A percentile compares a stretch with the other conserved stretches of the same genome.
These are phyloP conservation scores for Yasuhikotakia modesta DNA, from an alignment of 2,797 vertebrate species.

Conservation along the genomic window DNA sequence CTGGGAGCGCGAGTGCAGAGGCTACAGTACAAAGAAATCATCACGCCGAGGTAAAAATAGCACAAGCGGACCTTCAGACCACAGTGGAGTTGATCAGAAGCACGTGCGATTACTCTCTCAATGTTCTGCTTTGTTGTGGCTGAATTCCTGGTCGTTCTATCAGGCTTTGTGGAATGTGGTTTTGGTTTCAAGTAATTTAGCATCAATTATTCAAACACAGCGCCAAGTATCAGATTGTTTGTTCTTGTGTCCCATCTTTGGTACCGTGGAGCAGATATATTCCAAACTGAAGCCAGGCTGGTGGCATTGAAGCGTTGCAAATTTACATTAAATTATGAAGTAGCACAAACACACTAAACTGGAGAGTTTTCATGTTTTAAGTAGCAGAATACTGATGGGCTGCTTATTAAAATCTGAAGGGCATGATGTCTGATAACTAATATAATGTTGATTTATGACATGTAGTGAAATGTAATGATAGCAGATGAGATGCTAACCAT, in stretches of 20 bases:
- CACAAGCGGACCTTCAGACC: not conserved
- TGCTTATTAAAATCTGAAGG: too few species aligned
- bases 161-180: conserved; percentile 32
- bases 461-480: too few species aligned
- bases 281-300: not conserved
- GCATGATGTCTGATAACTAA: too few species aligned
- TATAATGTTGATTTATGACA: too few species aligned
- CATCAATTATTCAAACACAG: conserved; percentile 29
- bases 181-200: conserved; percentile 39
- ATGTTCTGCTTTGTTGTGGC: not conserved
- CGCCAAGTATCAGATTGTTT: conserved; percentile 8
- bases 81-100: not conserved
- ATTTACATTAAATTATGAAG: not conserved
- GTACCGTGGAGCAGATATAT: not conserved
- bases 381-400: too few species aligned
- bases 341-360: not conserved
- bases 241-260: conserved; percentile 14
- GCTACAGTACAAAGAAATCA: conserved; percentile 73
- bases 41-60: conserved; percentile 69
- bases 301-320: too few species aligned
- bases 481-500: too few species aligned
- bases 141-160: conserved; percentile 42
- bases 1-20: conserved; percentile 67
- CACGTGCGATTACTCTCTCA: not conserved
- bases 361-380: too few species aligned